Evolutionary conservation across 2,888 invertebrate genomes (phyloP).

Genomic region (Drosophila leonis): DNA sequence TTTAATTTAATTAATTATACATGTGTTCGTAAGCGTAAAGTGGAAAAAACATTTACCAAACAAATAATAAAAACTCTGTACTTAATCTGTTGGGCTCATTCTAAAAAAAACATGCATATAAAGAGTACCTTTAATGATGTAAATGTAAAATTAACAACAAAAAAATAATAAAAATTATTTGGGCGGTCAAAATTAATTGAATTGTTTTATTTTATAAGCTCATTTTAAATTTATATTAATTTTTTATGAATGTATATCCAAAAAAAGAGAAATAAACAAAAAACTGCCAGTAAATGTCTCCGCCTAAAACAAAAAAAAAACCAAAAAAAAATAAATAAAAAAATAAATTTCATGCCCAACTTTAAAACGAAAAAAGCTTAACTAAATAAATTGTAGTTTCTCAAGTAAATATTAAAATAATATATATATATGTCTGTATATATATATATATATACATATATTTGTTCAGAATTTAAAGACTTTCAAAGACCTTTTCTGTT

Average conservation of each 20-base stretch:
- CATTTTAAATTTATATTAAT: conserved; percentile 35
- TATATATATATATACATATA: background rate
- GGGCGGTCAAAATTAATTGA: conserved; percentile 58
- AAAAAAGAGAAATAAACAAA: conserved; percentile 54
- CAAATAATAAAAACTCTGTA: conserved; percentile 27
- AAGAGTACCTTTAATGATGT: conserved; percentile 36
- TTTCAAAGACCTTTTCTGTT: background rate
- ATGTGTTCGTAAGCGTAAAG: conserved; percentile 62
- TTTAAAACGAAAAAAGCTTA: conserved; percentile 29
- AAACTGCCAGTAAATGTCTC: conserved; percentile 78
- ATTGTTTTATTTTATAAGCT: conserved; percentile 41
- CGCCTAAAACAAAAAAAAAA: conserved; percentile 59
- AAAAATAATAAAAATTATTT: conserved; percentile 13
- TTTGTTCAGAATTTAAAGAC: conserved; percentile 2
- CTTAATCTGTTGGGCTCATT: conserved; percentile 38
- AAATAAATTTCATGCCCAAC: conserved; percentile 36
- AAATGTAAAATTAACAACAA: conserved; percentile 19
- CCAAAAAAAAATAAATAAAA: background rate
- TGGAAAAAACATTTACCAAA: conserved; percentile 8
- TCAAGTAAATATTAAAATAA: conserved; percentile 7
- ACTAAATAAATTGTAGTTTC: conserved; percentile 30
- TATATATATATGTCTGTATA: background rate
- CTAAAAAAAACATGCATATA: conserved; percentile 17
- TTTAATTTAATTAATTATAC: conserved; percentile 28
- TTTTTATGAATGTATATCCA: conserved; percentile 26